A percentile compares a stretch with the other conserved stretches of the same genome.
phyloP scores from a whole-genome alignment of 2,797 vertebrate species.

The Spondyliosoma cantharus region DNA sequence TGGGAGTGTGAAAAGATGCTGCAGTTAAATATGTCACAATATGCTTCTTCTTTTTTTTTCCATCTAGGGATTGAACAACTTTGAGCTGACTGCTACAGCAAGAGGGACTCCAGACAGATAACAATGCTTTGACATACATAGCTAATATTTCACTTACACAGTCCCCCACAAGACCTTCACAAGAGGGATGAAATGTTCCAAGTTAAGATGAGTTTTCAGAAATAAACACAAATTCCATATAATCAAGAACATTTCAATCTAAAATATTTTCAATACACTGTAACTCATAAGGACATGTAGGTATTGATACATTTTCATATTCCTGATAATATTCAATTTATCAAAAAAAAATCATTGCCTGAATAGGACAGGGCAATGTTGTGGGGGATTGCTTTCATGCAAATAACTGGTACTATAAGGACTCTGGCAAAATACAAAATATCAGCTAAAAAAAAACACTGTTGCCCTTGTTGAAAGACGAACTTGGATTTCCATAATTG shows the following conservation, averaged over 20 bases:
- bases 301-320: neutral
- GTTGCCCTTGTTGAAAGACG: neutral
- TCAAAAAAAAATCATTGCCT: neutral
- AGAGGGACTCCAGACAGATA: neutral
- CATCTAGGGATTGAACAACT: neutral
- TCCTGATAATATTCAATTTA: neutral
- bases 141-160: neutral
- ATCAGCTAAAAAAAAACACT: neutral
- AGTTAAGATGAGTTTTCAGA: too few relatives aligned
- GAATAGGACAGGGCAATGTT: neutral
- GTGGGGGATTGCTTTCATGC: neutral
- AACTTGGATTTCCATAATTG: neutral
- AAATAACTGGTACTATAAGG: neutral
- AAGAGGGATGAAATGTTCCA: too few relatives aligned
- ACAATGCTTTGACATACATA: neutral
- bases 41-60: neutral
- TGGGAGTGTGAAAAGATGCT: conserved; percentile 5
- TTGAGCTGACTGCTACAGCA: neutral
- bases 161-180: neutral
- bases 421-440: neutral
- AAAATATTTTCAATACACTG: neutral
- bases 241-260: neutral
- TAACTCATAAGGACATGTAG: neutral
- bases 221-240: neutral
- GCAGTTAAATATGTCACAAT: neutral